Evolutionary conservation across 1,140 invertebrate genomes (phyloP).

Genomic region (Bombyx mandarina): DNA sequence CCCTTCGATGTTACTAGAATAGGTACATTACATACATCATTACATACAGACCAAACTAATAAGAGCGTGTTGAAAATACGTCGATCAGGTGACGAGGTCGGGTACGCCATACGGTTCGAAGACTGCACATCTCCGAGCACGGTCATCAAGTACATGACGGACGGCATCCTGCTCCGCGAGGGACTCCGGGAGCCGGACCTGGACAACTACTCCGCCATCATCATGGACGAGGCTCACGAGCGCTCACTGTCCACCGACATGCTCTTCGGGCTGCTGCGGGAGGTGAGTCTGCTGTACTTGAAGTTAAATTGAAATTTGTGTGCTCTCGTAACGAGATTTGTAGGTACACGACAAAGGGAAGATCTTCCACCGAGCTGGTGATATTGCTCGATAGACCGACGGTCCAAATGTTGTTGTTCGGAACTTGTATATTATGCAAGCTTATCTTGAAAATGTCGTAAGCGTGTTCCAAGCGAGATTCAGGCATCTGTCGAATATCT

Average conservation of each 20-base stretch:
- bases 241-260: constrained; percentile 98
- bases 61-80: background rate
- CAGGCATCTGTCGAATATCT: no score
- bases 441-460: no score
- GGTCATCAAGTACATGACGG: constrained; percentile 99
- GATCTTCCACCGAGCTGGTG: background rate
- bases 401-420: background rate
- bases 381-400: background rate
- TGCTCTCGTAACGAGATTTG: background rate
- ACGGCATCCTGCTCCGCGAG: constrained; percentile 96
- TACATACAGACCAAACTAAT: background rate
- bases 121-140: constrained; percentile 98
- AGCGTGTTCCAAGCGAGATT: no score
- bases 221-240: constrained; percentile 99
- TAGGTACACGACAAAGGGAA: no score
- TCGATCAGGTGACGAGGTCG: constrained; percentile 85
- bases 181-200: constrained; percentile 95
- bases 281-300: constrained; percentile 75
- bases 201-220: constrained; percentile 95
- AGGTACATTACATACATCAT: no score
- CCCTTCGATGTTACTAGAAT: no score
- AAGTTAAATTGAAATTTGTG: background rate
- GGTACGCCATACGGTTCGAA: constrained; percentile 99
- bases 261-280: constrained; percentile 94
- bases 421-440: no score